phyloP scores from a whole-genome alignment of 2,797 vertebrate genomes.

The Antennarius maculatus region DNA sequence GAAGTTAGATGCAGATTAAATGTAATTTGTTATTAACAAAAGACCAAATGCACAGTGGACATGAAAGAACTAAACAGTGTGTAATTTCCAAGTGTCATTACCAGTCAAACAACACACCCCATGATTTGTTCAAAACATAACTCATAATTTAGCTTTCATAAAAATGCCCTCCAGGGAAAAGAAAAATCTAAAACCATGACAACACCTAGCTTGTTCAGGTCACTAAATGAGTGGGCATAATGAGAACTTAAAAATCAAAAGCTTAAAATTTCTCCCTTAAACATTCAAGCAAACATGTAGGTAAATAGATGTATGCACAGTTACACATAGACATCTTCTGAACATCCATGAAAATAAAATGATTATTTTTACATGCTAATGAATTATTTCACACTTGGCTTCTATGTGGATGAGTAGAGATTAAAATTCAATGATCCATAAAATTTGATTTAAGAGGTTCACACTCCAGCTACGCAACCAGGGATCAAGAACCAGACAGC shows the following conservation, averaged over 20 bases:
- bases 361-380: constrained; percentile 62
- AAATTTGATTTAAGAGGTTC: constrained; percentile 60
- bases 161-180: constrained; percentile 39
- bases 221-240: constrained; percentile 40
- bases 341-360: constrained; percentile 53
- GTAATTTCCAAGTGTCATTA: constrained; percentile 31
- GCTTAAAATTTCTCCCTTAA: constrained; percentile 44
- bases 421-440: constrained; percentile 64
- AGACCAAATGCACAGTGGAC: constrained; percentile 42
- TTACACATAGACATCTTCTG: constrained; percentile 56
- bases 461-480: constrained; percentile 29
- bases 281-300: constrained; percentile 60
- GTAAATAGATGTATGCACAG: constrained; percentile 45
- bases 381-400: constrained; percentile 63
- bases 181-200: constrained; percentile 21
- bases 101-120: constrained; percentile 37
- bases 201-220: constrained; percentile 27
- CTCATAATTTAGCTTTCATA: constrained; percentile 20
- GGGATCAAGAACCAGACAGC: constrained; percentile 26
- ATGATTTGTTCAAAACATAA: constrained; percentile 39
- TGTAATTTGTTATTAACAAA: constrained; percentile 46
- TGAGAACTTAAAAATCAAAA: constrained; percentile 37
- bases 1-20: constrained; percentile 53
- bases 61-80: constrained; percentile 22
- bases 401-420: constrained; percentile 51